These are phyloP conservation scores for Polietes domitor DNA, from an alignment of 2,888 invertebrate species.

Conservation along the genomic window DNA sequence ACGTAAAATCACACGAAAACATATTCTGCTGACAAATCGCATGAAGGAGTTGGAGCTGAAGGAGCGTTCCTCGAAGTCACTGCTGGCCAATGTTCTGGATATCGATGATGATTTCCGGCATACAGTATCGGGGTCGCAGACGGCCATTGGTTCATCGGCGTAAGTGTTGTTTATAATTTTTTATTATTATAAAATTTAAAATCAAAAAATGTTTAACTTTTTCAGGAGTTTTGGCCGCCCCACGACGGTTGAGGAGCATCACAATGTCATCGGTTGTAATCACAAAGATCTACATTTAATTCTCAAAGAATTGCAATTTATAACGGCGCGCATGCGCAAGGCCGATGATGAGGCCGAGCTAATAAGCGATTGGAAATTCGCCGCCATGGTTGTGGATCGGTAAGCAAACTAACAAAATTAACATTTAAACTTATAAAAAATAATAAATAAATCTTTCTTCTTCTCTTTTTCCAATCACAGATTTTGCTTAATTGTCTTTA, in stretches of 20 bases:
- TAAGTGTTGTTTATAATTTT: conserved; percentile 77
- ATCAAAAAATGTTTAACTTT: too few species aligned
- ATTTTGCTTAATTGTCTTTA: conserved; percentile 97
- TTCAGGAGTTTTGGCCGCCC: conserved; percentile 86
- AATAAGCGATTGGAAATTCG: conserved; percentile 98
- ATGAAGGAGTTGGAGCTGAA: conserved; percentile 96
- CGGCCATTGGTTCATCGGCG: conserved; percentile 85
- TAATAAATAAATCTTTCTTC: too few species aligned
- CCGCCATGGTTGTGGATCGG: conserved; percentile 98
- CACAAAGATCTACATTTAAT: conserved; percentile 95
- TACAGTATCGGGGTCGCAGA: conserved; percentile 83
- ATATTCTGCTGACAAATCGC: conserved; percentile 93
- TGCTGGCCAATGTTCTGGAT: conserved; percentile 96
- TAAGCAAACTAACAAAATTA: conserved; percentile 73
- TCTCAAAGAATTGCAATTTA: conserved; percentile 95
- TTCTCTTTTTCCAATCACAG: too few species aligned
- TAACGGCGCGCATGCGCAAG: conserved; percentile 96
- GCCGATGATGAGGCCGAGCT: conserved; percentile 96
- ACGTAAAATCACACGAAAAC: conserved; percentile 95
- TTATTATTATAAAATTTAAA: conserved; percentile 29
- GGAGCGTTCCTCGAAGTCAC: conserved; percentile 95
- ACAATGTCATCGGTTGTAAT: conserved; percentile 85
- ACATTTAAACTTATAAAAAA: background rate
- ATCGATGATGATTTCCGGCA: conserved; percentile 97
- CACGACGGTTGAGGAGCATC: conserved; percentile 88